A percentile compares a stretch with the other conserved stretches of the same genome.
These are phyloP conservation scores for Diachasma alloeum DNA, from an alignment of 1,140 invertebrate species.

Conservation along the genomic window DNA sequence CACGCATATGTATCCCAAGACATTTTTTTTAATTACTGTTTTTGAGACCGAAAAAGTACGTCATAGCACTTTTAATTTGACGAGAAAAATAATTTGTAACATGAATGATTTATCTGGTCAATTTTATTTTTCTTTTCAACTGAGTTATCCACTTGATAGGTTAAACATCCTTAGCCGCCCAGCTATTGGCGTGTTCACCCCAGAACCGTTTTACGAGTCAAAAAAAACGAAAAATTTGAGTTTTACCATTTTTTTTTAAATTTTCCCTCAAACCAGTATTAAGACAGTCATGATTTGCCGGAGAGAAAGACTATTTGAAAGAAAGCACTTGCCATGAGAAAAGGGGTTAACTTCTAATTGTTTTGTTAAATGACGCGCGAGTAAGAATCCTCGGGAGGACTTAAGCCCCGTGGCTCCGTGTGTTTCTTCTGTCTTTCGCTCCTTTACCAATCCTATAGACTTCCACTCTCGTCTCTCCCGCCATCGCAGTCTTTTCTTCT, in stretches of 20 bases:
- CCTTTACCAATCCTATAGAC: neutral
- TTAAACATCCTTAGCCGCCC: too few species aligned
- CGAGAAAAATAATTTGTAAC: too few species aligned
- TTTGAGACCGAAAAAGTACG: too few species aligned
- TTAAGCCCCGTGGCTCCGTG: constrained; percentile 53
- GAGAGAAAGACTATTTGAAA: constrained; percentile 44
- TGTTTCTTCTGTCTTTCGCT: constrained; percentile 50
- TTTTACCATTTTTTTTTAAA: neutral
- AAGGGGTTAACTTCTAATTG: constrained; percentile 67
- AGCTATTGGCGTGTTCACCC: too few species aligned
- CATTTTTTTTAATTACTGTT: too few species aligned
- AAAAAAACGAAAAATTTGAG: too few species aligned
- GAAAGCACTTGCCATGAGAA: constrained; percentile 47
- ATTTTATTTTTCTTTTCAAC: too few species aligned
- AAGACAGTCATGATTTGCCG: neutral
- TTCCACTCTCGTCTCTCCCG: constrained; percentile 24
- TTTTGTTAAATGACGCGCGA: constrained; percentile 68
- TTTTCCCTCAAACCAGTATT: neutral
- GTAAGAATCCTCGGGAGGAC: constrained; percentile 64
- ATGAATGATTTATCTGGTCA: too few species aligned
- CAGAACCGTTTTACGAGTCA: too few species aligned
- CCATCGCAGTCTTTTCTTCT: constrained; percentile 16
- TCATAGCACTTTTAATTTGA: too few species aligned
- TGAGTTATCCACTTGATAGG: too few species aligned
- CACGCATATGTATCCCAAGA: too few species aligned